These are phyloP conservation scores for Oenanthe melanoleuca DNA, from an alignment of 2,113 vertebrate genomes.

Conservation along the genomic window DNA sequence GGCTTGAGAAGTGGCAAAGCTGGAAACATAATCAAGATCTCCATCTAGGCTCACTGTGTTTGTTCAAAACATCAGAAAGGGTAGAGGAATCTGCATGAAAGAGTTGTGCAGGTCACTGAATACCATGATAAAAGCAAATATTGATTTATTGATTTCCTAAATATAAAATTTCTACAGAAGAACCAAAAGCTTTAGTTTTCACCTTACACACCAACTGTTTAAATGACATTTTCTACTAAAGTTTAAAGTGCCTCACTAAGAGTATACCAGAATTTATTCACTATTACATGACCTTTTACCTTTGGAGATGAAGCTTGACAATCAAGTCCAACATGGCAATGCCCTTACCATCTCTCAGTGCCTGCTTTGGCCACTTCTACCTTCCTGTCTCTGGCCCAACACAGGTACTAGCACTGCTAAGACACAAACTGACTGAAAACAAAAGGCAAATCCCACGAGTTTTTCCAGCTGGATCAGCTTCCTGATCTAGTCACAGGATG, in stretches of 20 bases:
- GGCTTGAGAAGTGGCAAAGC: slow-evolving; percentile 60
- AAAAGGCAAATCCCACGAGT: neutral
- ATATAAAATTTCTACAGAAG: neutral
- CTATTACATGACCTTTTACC: neutral
- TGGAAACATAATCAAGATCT: slow-evolving; percentile 60
- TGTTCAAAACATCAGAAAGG: slow-evolving; percentile 74
- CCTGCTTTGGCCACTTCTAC: neutral
- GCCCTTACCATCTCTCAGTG: neutral
- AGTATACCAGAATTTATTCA: neutral
- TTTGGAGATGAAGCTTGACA: neutral
- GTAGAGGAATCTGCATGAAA: slow-evolving; percentile 61
- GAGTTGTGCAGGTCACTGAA: neutral
- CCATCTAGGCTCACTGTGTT: slow-evolving; percentile 64
- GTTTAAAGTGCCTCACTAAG: neutral
- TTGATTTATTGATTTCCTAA: neutral
- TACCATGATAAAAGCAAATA: neutral
- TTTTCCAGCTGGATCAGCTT: neutral
- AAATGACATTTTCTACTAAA: neutral
- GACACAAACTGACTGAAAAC: neutral
- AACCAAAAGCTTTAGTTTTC: neutral
- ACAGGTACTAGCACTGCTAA: neutral
- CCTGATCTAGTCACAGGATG: neutral
- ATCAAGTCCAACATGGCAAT: neutral
- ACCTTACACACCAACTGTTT: neutral
- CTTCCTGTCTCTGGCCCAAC: neutral